Base-by-base conservation (phyloP, 1,140 invertebrate genomes). In the Stegodyphus dumicola region DNA sequence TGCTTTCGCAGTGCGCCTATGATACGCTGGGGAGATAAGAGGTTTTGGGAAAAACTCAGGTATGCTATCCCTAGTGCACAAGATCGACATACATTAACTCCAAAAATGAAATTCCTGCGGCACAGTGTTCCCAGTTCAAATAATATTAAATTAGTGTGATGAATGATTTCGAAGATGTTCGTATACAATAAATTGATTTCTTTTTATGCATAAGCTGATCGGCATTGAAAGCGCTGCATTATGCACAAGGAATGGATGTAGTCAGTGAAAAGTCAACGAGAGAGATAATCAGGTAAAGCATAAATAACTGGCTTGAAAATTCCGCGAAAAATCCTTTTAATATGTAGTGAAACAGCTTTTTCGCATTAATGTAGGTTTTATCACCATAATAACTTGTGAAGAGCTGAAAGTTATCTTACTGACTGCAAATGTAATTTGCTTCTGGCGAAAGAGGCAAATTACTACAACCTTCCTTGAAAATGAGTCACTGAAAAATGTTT, bases 11-110 rank as follows among this genome's bases (percentile, higher is more conserved):
- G 69, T 54, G 77, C 87, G 11, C 81, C 86, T 6, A 70, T 88
- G 18, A 83, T 87, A 71, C 71, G 77, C 17, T 86, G 80, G 87
- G 95, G 95, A 74, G 96, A 98, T 89, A 96, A 95, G 89, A 91
- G 95, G 64, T 98, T 98, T 90, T 98, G 96, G 97, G 95, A 97
- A 89, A 98, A 98, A 91, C 92, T 98, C 64, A 93, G 94, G 86
- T 98, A 96, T 90, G 95, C 96, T 51, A 91, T 98, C 89, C 97
- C 97, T n/a, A 95, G 97, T 13, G 74, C 56, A 48, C 75, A 69
- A 73, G 67, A 64, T 5, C 53, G 67, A 11, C 18, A 73, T 18
- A 17, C 49, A 6, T 48, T 17, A 4, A 17, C 71, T 64, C 83
- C 80, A 6, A 76, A 75, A 84, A 56, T 76, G 48, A 51, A 74